Evolutionary conservation across 2,113 vertebrate species (phyloP).

Genomic region (Notechis scutatus): DNA sequence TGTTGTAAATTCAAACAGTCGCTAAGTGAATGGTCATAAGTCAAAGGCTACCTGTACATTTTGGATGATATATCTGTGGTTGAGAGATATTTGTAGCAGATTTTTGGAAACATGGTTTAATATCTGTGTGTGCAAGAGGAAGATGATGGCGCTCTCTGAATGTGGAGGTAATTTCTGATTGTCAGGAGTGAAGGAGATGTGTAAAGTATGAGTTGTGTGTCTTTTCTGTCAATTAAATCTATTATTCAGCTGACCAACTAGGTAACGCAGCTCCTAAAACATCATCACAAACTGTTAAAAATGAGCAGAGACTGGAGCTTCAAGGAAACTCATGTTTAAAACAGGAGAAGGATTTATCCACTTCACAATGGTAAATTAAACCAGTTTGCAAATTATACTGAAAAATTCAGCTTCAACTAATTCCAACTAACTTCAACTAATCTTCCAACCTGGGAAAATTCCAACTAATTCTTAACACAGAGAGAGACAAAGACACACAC

Average conservation of each 20-base stretch:
- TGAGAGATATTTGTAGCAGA: neutral
- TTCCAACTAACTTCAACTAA: too few species aligned
- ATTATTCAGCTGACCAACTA: neutral
- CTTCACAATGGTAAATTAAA: too few species aligned
- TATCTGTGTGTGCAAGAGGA: neutral
- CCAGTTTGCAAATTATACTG: too few species aligned
- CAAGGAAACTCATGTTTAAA: too few species aligned
- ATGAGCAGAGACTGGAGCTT: neutral
- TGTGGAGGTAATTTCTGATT: neutral
- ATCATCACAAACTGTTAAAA: neutral
- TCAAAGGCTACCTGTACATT: neutral
- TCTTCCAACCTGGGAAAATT: too few species aligned
- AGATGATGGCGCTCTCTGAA: neutral
- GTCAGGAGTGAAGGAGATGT: neutral
- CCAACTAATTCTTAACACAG: too few species aligned
- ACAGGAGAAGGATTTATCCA: too few species aligned
- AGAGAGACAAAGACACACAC: too few species aligned
- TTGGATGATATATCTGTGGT: neutral
- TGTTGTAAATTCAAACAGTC: neutral
- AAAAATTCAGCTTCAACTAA: too few species aligned
- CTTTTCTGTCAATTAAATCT: neutral
- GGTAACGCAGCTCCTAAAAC: neutral
- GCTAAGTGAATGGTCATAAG: neutral
- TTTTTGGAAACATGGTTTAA: neutral
- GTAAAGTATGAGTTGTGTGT: neutral